phyloP scores from a whole-genome alignment of 2,797 vertebrate genomes.

The Nannoperca australis region DNA sequence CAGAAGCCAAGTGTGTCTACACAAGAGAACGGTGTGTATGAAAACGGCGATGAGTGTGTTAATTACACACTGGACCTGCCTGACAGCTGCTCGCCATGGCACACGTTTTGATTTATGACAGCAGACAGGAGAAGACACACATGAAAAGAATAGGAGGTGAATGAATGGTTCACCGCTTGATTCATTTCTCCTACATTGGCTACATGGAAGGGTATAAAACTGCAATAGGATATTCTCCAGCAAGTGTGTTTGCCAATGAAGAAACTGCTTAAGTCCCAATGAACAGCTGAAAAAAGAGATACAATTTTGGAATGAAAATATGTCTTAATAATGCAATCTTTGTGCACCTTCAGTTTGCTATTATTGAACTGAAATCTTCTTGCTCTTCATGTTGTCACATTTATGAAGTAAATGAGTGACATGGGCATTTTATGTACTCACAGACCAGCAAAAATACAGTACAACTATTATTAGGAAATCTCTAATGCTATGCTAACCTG shows the following conservation, averaged over 20 bases:
- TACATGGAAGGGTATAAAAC: constrained; percentile 25
- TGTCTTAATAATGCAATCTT: background rate
- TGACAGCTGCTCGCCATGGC: constrained; percentile 54
- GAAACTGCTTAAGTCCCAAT: constrained; percentile 18
- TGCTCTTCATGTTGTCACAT: background rate
- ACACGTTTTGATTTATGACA: constrained; percentile 71
- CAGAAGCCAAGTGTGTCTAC: constrained; percentile 13
- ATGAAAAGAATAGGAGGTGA: constrained; percentile 48
- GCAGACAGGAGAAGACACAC: constrained; percentile 33
- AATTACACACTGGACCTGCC: constrained; percentile 66
- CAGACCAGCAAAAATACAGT: background rate
- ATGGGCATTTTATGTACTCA: no score
- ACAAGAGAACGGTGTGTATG: constrained; percentile 18
- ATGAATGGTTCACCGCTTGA: constrained; percentile 55
- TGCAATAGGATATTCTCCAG: constrained; percentile 21
- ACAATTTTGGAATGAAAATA: background rate
- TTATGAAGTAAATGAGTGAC: background rate
- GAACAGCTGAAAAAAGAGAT: background rate
- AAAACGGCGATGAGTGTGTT: constrained; percentile 55
- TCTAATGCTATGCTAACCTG: background rate
- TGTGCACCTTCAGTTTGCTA: background rate
- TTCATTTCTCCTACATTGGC: constrained; percentile 49
- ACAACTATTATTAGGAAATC: background rate
- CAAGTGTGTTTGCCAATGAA: constrained; percentile 43
- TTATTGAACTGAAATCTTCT: constrained; percentile 10